Conservation (phyloP, 23 tunicate species). For the Corella eumyota region DNA sequence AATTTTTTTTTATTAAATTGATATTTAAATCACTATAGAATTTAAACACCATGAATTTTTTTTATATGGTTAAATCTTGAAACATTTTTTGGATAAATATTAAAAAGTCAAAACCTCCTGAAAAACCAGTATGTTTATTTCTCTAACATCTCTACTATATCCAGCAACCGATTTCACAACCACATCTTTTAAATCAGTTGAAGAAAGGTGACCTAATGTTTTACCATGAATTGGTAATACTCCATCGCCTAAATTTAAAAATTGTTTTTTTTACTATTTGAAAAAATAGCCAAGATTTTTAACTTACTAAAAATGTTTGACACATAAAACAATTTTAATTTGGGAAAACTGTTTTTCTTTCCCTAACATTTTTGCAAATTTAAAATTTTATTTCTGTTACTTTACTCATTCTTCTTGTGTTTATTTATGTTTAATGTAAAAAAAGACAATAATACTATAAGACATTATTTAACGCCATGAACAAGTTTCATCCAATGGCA, state of each 20-base stretch:
- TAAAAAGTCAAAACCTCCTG: slow-evolving; percentile 30
- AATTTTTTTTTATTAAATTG: neutral
- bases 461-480: too few relatives aligned
- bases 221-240: slow-evolving; percentile 69
- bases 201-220: slow-evolving; percentile 47
- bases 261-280: neutral
- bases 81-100: neutral
- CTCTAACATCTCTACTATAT: slow-evolving; percentile 78
- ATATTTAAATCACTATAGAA: neutral
- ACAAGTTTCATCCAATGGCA: too few relatives aligned
- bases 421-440: too few relatives aligned
- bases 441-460: too few relatives aligned
- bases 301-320: too few relatives aligned
- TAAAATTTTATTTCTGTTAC: neutral
- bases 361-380: too few relatives aligned
- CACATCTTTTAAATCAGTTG: slow-evolving; percentile 55
- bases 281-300: too few relatives aligned
- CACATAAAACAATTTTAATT: neutral
- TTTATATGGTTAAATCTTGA: neutral
- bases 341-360: too few relatives aligned
- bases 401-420: neutral
- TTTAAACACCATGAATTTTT: neutral
- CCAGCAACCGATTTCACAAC: slow-evolving; percentile 57
- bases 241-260: slow-evolving; percentile 15
- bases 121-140: slow-evolving; percentile 61